Evolutionary conservation across 2,888 invertebrate species (phyloP).

Genomic region (Apamea monoglypha): DNA sequence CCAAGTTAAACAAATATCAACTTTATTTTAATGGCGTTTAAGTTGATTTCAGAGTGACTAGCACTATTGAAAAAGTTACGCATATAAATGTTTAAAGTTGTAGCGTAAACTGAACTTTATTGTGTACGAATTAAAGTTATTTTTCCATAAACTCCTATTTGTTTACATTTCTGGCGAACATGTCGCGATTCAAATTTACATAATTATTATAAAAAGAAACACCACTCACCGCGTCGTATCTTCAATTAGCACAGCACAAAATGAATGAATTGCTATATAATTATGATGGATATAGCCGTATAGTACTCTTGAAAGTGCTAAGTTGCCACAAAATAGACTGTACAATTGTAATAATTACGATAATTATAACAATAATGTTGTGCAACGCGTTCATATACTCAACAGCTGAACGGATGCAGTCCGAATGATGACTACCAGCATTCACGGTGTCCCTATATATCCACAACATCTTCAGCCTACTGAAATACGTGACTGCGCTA

Average conservation of each 20-base stretch:
- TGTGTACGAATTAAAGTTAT: too few species aligned
- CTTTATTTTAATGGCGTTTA: too few species aligned
- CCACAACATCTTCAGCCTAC: neutral
- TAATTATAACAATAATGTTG: neutral
- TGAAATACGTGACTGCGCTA: conserved; percentile 13
- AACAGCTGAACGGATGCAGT: neutral
- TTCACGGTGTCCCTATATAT: neutral
- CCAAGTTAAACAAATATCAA: too few species aligned
- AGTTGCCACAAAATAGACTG: neutral
- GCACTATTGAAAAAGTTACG: too few species aligned
- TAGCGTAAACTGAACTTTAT: too few species aligned
- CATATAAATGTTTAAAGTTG: too few species aligned
- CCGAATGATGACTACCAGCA: neutral
- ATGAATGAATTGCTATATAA: neutral
- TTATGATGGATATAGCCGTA: too few species aligned
- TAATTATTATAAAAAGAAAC: neutral
- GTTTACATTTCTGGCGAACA: too few species aligned
- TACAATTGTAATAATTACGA: neutral
- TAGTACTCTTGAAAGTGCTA: neutral
- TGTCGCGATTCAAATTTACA: too few species aligned
- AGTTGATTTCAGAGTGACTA: too few species aligned
- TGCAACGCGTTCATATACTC: neutral
- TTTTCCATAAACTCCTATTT: too few species aligned
- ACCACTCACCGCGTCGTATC: conserved; percentile 24
- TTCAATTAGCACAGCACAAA: neutral